Evolutionary conservation across 1,140 invertebrate genomes (phyloP).

Genomic region (Camponotus vicinus): DNA sequence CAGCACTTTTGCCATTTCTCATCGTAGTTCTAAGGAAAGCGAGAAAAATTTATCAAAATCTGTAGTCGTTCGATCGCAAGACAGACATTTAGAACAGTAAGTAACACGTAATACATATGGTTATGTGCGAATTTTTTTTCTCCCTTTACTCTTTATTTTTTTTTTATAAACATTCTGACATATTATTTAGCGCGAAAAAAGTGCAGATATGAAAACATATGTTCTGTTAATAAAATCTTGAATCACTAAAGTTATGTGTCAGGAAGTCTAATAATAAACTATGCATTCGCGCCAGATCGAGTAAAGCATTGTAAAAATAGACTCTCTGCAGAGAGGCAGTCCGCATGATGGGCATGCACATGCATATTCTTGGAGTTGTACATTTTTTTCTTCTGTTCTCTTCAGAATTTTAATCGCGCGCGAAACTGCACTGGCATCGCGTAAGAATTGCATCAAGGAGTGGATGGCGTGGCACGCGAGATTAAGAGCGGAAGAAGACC

Average conservation of each 20-base stretch:
- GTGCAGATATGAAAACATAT: not conserved
- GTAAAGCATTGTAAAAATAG: conserved; percentile 83
- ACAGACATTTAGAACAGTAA: conserved; percentile 83
- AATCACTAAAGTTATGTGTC: conserved; percentile 52
- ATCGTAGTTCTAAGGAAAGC: conserved; percentile 82
- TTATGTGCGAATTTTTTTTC: conserved; percentile 18
- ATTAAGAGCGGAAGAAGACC: conserved; percentile 83
- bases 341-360: conserved; percentile 64
- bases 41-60: conserved; percentile 83
- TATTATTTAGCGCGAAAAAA: not conserved
- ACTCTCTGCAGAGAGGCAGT: conserved; percentile 71
- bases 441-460: conserved; percentile 84
- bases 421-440: conserved; percentile 82
- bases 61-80: conserved; percentile 81
- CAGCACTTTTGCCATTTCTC: conserved; percentile 82
- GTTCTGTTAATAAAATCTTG: conserved; percentile 55
- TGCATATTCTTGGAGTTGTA: conserved; percentile 22
- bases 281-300: conserved; percentile 77
- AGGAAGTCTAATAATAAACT: conserved; percentile 82
- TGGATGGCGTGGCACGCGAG: conserved; percentile 85
- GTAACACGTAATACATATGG: conserved; percentile 61
- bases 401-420: conserved; percentile 83
- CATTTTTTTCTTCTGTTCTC: not conserved
- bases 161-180: not conserved
- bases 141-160: conserved; percentile 28